Conservation (phyloP, 2,888 invertebrate genomes). For the Idaea biselata region DNA sequence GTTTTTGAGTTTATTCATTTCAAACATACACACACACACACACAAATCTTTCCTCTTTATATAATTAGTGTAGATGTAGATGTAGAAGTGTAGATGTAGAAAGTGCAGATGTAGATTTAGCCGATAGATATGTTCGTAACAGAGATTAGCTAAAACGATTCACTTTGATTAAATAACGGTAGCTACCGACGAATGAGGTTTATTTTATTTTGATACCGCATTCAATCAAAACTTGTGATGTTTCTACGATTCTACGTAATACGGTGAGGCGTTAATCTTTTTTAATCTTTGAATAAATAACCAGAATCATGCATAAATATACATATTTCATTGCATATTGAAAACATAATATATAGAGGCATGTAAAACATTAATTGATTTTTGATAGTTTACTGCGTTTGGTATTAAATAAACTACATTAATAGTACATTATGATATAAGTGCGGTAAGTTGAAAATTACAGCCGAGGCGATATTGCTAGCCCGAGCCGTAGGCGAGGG, state of each 20-base stretch:
- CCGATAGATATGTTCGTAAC: background rate
- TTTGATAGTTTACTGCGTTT: conserved; percentile 21
- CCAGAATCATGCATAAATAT: conserved; percentile 10
- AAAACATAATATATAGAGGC: background rate
- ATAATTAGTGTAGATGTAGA: too few relatives aligned
- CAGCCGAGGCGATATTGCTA: too few relatives aligned
- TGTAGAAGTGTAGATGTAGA: too few relatives aligned
- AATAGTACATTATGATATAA: too few relatives aligned
- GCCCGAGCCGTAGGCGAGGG: too few relatives aligned
- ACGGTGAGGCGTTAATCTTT: conserved; percentile 21
- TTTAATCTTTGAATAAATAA: conserved; percentile 31
- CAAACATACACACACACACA: too few relatives aligned
- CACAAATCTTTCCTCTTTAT: too few relatives aligned
- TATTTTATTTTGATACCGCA: conserved; percentile 19
- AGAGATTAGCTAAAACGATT: background rate
- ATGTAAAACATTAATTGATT: conserved; percentile 29
- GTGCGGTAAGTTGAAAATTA: too few relatives aligned
- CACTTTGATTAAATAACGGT: conserved; percentile 4
- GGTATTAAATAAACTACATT: too few relatives aligned
- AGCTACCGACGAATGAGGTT: conserved; percentile 8
- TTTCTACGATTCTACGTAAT: conserved; percentile 18
- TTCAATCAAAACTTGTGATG: conserved; percentile 20
- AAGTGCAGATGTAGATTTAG: too few relatives aligned
- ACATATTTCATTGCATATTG: too few relatives aligned
- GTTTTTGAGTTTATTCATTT: too few relatives aligned